Conservation (phyloP, 2,797 vertebrate species). For the Manis javanica region DNA sequence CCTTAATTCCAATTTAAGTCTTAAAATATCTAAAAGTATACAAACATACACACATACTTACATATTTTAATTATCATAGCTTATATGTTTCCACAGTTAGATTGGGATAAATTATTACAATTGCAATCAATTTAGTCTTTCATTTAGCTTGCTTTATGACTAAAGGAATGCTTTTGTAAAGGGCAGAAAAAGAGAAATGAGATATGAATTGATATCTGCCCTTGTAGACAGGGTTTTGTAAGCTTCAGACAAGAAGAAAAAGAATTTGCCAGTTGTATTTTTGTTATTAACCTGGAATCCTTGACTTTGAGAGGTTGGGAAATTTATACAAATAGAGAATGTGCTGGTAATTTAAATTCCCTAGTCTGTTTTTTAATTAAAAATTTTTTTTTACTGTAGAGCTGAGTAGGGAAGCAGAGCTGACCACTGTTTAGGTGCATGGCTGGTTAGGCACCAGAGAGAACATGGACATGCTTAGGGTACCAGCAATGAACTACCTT, state of each 20-base stretch:
- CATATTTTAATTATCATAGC: not conserved
- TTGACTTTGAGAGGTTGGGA: conserved; percentile 39
- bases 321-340: not conserved
- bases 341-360: not conserved
- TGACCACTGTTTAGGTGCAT: not conserved
- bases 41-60: not conserved
- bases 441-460: not conserved
- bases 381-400: not conserved
- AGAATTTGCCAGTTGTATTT: conserved; percentile 25
- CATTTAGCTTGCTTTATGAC: conserved; percentile 14
- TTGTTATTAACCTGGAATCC: conserved; percentile 51
- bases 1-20: conserved; percentile 25
- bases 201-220: not conserved
- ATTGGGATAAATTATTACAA: not conserved
- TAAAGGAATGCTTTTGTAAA: not conserved
- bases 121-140: not conserved
- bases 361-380: not conserved
- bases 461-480: not conserved
- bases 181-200: not conserved
- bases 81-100: conserved; percentile 32
- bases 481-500: not conserved
- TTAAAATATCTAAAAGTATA: conserved; percentile 18
- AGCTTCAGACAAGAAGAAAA: not conserved
- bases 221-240: not conserved
- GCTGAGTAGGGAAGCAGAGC: not conserved